Conservation (phyloP, 2,797 vertebrate species). For the Gallinago nigripennis region DNA sequence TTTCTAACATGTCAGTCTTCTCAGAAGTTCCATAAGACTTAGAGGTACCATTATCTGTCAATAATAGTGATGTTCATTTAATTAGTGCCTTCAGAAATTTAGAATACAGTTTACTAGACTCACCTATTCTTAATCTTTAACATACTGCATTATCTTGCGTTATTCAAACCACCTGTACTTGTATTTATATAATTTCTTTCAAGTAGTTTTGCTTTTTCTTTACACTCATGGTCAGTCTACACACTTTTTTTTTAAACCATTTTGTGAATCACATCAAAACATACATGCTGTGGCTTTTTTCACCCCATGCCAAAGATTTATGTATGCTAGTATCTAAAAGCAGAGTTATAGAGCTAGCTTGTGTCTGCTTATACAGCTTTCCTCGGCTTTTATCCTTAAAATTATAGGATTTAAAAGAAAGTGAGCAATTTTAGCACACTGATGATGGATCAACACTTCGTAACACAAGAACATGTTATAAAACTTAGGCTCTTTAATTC, state of each 20-base stretch:
- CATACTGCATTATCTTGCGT: not conserved
- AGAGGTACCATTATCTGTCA: not conserved
- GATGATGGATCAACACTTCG: not conserved
- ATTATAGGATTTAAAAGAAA: not conserved
- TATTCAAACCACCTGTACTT: not conserved
- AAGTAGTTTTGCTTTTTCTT: not conserved
- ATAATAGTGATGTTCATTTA: not conserved
- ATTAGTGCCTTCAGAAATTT: not conserved
- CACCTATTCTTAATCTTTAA: not conserved
- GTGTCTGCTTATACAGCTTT: not conserved
- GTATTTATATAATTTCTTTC: not conserved
- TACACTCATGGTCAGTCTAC: not conserved
- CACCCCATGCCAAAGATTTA: not conserved
- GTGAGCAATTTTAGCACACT: not conserved
- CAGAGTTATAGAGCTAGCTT: not conserved
- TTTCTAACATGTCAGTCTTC: not conserved
- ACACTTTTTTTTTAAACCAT: not conserved
- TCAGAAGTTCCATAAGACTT: not conserved
- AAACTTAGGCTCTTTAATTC: not conserved
- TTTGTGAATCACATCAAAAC: not conserved
- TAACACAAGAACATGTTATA: not conserved
- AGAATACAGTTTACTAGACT: not conserved
- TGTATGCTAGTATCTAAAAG: not conserved
- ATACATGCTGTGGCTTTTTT: not conserved
- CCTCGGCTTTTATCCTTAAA: not conserved